Evolutionary conservation across 2,888 invertebrate genomes (phyloP).

Genomic region (Phortica magna): DNA sequence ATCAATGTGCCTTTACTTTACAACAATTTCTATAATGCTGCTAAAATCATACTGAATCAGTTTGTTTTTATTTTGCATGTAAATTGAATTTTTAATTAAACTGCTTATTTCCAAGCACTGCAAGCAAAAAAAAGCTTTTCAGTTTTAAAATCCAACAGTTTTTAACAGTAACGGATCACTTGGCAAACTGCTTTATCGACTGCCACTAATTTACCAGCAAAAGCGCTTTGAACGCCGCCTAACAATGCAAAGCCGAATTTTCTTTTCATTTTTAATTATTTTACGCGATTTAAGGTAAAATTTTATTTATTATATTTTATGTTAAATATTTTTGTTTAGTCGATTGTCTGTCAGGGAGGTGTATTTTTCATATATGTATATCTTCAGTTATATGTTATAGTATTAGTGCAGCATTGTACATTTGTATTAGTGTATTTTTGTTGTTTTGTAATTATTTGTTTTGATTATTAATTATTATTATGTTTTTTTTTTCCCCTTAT

Average conservation of each 20-base stretch:
- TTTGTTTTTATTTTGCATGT: slow-evolving; percentile 58
- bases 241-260: slow-evolving; percentile 39
- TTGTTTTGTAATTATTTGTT: slow-evolving; percentile 39
- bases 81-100: slow-evolving; percentile 34
- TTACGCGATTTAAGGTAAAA: slow-evolving; percentile 12
- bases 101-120: slow-evolving; percentile 54
- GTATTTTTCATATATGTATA: slow-evolving; percentile 31
- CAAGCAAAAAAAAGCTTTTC: slow-evolving; percentile 53
- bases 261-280: slow-evolving; percentile 41
- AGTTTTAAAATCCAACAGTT: slow-evolving; percentile 47
- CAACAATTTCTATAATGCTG: slow-evolving; percentile 59
- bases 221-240: slow-evolving; percentile 21
- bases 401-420: too few relatives aligned
- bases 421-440: slow-evolving; percentile 6
- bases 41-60: slow-evolving; percentile 35
- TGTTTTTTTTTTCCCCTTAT: slow-evolving; percentile 38
- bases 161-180: slow-evolving; percentile 51
- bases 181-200: slow-evolving; percentile 46
- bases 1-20: background rate
- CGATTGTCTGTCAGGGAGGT: slow-evolving; percentile 10
- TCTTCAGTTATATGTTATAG: slow-evolving; percentile 32
- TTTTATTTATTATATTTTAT: slow-evolving; percentile 42
- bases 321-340: slow-evolving; percentile 29
- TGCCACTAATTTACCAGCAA: slow-evolving; percentile 11
- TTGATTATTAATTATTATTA: slow-evolving; percentile 46